Evolutionary conservation across 2,113 vertebrate species (phyloP).

Genomic region (Varanus salvator): DNA sequence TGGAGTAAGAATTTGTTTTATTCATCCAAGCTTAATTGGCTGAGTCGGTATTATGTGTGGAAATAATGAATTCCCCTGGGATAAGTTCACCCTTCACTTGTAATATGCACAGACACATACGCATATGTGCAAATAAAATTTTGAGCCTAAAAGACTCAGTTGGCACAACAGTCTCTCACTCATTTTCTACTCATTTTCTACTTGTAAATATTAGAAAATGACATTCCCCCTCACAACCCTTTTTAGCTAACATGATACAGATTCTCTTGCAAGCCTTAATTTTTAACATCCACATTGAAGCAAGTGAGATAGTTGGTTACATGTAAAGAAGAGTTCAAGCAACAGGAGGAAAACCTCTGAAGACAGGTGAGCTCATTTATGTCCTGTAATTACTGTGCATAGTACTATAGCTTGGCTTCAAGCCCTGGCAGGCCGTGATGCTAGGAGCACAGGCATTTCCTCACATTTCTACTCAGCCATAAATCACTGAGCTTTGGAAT

Average conservation of each 20-base stretch:
- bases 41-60: too few species aligned
- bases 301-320: conserved; percentile 35
- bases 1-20: too few species aligned
- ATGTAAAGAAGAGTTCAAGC: conserved; percentile 13
- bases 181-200: conserved; percentile 27
- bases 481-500: conserved; percentile 27
- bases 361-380: conserved; percentile 33
- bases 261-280: conserved; percentile 32
- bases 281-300: conserved; percentile 32
- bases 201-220: conserved; percentile 32
- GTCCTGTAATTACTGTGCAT: conserved; percentile 41
- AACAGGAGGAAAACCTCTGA: conserved; percentile 39
- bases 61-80: too few species aligned
- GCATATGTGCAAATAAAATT: neutral
- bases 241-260: conserved; percentile 22
- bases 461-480: conserved; percentile 13
- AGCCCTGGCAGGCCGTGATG: neutral
- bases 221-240: neutral
- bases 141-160: conserved; percentile 21
- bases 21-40: too few species aligned
- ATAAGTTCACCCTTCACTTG: too few species aligned
- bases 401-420: conserved; percentile 13
- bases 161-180: neutral
- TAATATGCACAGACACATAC: neutral
- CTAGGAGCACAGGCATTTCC: conserved; percentile 13